Base-by-base conservation (phyloP, 2,797 vertebrate species). In the Hypotaenidia okinawae region DNA sequence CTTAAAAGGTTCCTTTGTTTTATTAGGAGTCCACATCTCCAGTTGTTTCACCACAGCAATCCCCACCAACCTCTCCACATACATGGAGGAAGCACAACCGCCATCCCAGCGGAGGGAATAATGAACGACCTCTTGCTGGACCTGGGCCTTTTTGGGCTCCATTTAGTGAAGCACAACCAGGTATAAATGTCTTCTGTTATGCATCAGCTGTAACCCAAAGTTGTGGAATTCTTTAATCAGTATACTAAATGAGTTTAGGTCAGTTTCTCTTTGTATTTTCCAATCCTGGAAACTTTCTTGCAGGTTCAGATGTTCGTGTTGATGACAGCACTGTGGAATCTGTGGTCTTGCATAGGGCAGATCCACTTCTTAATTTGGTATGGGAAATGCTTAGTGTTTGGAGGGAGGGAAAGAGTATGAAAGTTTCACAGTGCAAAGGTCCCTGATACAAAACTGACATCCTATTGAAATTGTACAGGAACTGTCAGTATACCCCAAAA, bases 21-120 rank as follows among this genome's bases (percentile, higher is more conserved):
- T 92, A 84, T 82, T 94, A 98, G 98, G 99, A 99, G 84, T 98
- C 99, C 33, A 99, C 98, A 17, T 99, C 99, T 95, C 99, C 99
- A 17, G 98, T 99, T 90, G 99, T 99, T 95, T 99, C 99, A 39
- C 99, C 99, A 70, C 98, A 99, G 94, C 99, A 99, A 94, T 99
- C 99, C 30, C 99, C 99, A 51, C 99, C 99, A 84, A 97, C 98
- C 73, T 99, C 99, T 83, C 99, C 99, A 92, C 98, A 98, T 93
- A 95, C 98, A 16, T 99, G 99, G 99, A 99, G 99, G 97, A 99
- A 99, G 98, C 99, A 99, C 98, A 99, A 97, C 95, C 98, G 99
- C 47, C 99, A 99, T 96, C 98, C 99, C 95, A 99, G 99, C 25
- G 99, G 99, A 87, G 99, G 99, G 33, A 99, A 98, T 78, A 95